Percentiles rank a stretch among this genome's conserved stretches.
Evolutionary conservation across 1,140 invertebrate species (phyloP).

Genomic region (Sitobion miscanthi): DNA sequence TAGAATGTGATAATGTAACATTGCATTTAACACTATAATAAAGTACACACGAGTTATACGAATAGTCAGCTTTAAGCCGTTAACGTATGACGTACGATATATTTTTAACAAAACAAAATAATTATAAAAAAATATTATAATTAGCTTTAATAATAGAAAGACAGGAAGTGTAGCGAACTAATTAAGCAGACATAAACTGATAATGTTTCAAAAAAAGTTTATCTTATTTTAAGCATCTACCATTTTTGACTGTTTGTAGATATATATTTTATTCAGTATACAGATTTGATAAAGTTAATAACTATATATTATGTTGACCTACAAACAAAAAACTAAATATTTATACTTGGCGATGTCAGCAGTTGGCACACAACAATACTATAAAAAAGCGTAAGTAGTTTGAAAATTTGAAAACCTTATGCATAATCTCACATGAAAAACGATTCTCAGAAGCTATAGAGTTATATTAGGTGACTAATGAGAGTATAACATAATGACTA

Average conservation of each 20-base stretch:
- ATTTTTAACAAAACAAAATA: neutral
- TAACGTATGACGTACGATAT: neutral
- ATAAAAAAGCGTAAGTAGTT: neutral
- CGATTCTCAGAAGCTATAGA: neutral
- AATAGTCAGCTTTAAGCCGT: neutral
- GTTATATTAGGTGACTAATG: neutral
- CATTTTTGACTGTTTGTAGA: neutral
- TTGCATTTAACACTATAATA: neutral
- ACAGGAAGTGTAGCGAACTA: neutral
- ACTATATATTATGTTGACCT: neutral
- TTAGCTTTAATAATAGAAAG: neutral
- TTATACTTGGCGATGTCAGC: neutral
- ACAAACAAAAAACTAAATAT: constrained; percentile 2
- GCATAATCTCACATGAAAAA: neutral
- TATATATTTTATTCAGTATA: neutral
- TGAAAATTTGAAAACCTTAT: neutral
- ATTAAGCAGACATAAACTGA: neutral
- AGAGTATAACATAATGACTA: neutral
- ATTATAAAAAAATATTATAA: neutral
- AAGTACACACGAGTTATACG: neutral
- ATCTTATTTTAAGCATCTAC: neutral
- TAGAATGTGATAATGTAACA: neutral
- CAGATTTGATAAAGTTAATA: neutral
- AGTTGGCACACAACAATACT: neutral
- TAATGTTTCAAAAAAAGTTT: constrained; percentile 18